Evolutionary conservation across 2,888 invertebrate species (phyloP), one percentile per base, ranked within the genome.

Genomic region (Achlya flavicornis): DNA sequence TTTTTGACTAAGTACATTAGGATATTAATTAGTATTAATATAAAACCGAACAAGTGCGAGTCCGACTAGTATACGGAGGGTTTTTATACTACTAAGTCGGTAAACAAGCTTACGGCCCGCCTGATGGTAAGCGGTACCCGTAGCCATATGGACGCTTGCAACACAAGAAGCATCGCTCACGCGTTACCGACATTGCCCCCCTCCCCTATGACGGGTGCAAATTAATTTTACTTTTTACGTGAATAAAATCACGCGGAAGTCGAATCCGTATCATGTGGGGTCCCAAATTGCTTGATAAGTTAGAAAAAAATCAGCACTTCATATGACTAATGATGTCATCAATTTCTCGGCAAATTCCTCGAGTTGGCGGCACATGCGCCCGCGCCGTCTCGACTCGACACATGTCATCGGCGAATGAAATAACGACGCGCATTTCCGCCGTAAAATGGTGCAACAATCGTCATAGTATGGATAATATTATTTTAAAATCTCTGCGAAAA

Each of bases 241-340:
- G 46, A 2, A n/a, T 0, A 46, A 0, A 53, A 19, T 53, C 6
- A 14, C 46, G 16, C 48, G 53, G 53, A 53, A 53, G 53, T 19
- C 16, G 3, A 66, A 68, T 65, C 65, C 70, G 65, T 43, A 60
- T 78, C 75, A 71, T 87, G 92, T 92, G 92, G 76, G 92, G 92
- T 92, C 92, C 78, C 61, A 76, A 76, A 76, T 75, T 66, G 41
- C 41, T 67, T 63, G 63, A 53, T 63, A 66, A 53, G 63, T 70
- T 61, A 63, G 79, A 76, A 73, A 76, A 73, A 64, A 66, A 64
- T 64, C 68, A 68, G 74, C 83, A 81, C 84, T 86, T 81, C 84
- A 86, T 79, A 86, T 87, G 88, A 89, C 85, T 91, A 89, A 93
- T 91, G 91, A 89, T 87, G 89, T 88, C 92, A 89, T 91, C 91